Evolutionary conservation across 1,140 invertebrate species (phyloP).

Genomic region (Drosophila mayri): DNA sequence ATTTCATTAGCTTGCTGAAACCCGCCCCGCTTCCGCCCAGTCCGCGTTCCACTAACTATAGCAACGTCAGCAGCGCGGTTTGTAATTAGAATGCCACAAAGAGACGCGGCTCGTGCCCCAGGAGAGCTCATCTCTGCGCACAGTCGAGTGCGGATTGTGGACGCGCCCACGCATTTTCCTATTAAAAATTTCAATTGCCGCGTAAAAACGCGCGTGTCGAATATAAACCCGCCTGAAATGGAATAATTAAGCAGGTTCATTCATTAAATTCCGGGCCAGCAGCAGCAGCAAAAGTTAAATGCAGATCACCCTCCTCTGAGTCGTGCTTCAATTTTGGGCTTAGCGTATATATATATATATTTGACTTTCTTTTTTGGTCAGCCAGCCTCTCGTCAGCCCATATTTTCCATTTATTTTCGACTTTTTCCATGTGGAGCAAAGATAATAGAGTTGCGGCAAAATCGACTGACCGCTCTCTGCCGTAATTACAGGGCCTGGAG

Average conservation of each 20-base stretch:
- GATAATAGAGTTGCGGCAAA: slow-evolving; percentile 56
- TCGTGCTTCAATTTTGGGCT: slow-evolving; percentile 28
- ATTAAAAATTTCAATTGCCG: slow-evolving; percentile 82
- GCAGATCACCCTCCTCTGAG: slow-evolving; percentile 36
- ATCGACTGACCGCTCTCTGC: slow-evolving; percentile 18
- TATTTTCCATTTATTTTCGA: slow-evolving; percentile 20
- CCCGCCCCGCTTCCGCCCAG: background rate
- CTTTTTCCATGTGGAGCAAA: slow-evolving; percentile 45
- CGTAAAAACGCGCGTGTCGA: slow-evolving; percentile 80
- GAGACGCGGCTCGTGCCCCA: slow-evolving; percentile 42
- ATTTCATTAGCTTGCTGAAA: slow-evolving; percentile 66
- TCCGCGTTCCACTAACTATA: background rate
- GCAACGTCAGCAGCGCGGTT: slow-evolving; percentile 24
- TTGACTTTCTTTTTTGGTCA: background rate
- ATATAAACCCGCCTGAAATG: slow-evolving; percentile 78
- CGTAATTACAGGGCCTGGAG: slow-evolving; percentile 38
- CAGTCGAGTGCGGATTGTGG: slow-evolving; percentile 70
- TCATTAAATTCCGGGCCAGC: slow-evolving; percentile 67
- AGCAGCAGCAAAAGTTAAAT: slow-evolving; percentile 63
- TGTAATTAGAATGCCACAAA: slow-evolving; percentile 82
- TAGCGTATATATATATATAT: slow-evolving; percentile 5
- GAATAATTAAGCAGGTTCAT: slow-evolving; percentile 79
- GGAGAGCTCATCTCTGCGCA: slow-evolving; percentile 49
- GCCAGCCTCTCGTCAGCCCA: background rate
- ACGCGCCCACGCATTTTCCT: slow-evolving; percentile 81